A percentile compares a stretch with the other conserved stretches of the same genome.
phyloP scores from a whole-genome alignment of 2,888 invertebrate genomes.

The Cremastinae sp. region DNA sequence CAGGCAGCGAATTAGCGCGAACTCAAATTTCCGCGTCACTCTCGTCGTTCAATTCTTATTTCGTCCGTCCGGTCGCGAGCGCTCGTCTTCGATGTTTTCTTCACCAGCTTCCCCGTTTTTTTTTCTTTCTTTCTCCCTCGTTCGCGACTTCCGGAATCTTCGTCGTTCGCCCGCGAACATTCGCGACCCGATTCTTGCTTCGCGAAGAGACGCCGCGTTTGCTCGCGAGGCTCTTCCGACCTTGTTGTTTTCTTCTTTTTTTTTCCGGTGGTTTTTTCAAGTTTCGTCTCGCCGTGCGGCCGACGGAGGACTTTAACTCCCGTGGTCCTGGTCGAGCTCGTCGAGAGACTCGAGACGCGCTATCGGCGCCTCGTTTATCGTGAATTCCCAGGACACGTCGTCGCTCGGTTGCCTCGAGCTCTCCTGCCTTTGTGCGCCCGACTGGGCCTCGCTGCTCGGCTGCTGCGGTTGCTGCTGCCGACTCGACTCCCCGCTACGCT shows the following conservation, averaged over 20 bases:
- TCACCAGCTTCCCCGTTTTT: conserved; percentile 9
- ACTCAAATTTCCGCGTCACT: conserved; percentile 23
- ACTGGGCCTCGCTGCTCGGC: conserved; percentile 50
- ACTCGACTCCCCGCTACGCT: conserved; percentile 42
- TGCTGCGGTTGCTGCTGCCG: conserved; percentile 53
- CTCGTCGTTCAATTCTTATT: conserved; percentile 14
- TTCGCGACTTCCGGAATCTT: no score
- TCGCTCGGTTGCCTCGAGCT: conserved; percentile 76
- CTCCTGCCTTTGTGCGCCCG: conserved; percentile 68
- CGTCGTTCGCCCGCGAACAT: no score
- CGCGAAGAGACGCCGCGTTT: no score
- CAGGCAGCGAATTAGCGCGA: conserved; percentile 54
- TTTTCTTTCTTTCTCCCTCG: conserved; percentile 25
- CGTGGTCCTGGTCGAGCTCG: conserved; percentile 84
- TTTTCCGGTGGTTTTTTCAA: conserved; percentile 10
- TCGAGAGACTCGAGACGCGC: conserved; percentile 86
- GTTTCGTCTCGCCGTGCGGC: background rate
- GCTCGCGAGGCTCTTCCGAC: no score
- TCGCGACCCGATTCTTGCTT: no score
- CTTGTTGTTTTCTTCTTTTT: background rate
- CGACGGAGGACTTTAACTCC: conserved; percentile 66
- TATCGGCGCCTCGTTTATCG: conserved; percentile 83
- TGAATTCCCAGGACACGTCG: conserved; percentile 78
- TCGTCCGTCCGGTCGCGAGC: conserved; percentile 36
- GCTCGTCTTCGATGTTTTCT: conserved; percentile 48